Percentiles rank a stretch among this genome's conserved stretches.
phyloP scores from a whole-genome alignment of 2,888 invertebrate species.

The Lithophane socia region DNA sequence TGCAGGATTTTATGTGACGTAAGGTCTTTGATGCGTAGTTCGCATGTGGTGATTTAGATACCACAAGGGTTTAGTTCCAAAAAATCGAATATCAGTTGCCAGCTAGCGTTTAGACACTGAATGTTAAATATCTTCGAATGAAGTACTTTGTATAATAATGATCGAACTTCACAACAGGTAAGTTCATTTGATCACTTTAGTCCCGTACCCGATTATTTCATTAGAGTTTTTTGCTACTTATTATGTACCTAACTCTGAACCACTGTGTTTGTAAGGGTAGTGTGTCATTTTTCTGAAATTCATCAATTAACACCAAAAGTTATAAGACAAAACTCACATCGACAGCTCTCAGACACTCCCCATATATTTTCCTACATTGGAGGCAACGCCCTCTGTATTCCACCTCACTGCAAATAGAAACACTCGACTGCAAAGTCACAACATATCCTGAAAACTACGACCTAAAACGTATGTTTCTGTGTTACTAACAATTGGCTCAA shows the following conservation, averaged over 20 bases:
- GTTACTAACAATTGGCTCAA: conserved; percentile 35
- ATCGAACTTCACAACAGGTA: background rate
- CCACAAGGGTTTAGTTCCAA: background rate
- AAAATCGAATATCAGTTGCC: background rate
- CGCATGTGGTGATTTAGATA: too few species aligned
- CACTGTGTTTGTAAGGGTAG: background rate
- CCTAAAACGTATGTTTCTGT: conserved; percentile 43
- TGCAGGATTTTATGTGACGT: too few species aligned
- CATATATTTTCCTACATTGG: conserved; percentile 26
- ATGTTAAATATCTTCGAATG: background rate
- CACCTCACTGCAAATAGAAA: conserved; percentile 40
- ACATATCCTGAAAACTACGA: conserved; percentile 39
- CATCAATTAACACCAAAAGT: conserved; percentile 1
- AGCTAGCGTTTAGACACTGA: background rate
- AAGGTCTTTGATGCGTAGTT: too few species aligned
- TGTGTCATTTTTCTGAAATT: background rate
- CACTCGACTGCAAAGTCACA: conserved; percentile 36
- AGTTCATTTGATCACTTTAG: background rate
- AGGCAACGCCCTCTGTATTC: conserved; percentile 36
- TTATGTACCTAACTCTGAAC: background rate
- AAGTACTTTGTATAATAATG: background rate
- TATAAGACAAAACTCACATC: background rate
- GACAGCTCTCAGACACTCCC: conserved; percentile 4
- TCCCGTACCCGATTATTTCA: background rate
- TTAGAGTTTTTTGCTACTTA: background rate